Conservation (phyloP, 1,140 invertebrate genomes). For the Micrasema minimum region DNA sequence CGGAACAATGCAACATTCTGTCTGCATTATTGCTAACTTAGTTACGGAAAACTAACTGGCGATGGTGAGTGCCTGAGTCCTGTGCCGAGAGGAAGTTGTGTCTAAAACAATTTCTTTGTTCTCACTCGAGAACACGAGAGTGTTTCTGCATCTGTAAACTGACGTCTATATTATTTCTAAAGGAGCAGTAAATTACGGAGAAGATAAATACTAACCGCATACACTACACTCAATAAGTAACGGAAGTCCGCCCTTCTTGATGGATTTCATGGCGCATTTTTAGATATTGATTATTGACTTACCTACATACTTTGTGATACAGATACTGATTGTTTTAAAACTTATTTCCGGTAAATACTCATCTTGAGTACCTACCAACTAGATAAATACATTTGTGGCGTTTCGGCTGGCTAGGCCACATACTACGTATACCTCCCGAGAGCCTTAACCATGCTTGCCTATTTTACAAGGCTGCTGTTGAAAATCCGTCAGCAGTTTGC, state of each 20-base stretch:
- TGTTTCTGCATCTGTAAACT: constrained; percentile 12
- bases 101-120: constrained; percentile 19
- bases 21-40: constrained; percentile 3
- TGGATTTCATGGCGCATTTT: neutral
- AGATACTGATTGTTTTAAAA: too few species aligned
- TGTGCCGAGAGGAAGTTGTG: constrained; percentile 5
- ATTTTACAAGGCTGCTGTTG: too few species aligned
- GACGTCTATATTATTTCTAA: constrained; percentile 13
- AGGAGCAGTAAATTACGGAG: constrained; percentile 3
- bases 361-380: too few species aligned
- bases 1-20: constrained; percentile 22
- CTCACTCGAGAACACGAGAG: neutral
- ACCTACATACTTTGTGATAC: too few species aligned
- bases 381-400: too few species aligned
- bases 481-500: too few species aligned
- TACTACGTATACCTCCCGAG: too few species aligned
- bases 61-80: constrained; percentile 1
- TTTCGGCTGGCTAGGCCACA: too few species aligned
- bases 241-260: neutral
- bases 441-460: too few species aligned
- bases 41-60: neutral
- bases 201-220: neutral
- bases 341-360: too few species aligned
- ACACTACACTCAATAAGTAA: neutral
- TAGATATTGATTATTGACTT: too few species aligned